Conservation (phyloP, 2,888 invertebrate genomes). For the Copidosoma aretas region DNA sequence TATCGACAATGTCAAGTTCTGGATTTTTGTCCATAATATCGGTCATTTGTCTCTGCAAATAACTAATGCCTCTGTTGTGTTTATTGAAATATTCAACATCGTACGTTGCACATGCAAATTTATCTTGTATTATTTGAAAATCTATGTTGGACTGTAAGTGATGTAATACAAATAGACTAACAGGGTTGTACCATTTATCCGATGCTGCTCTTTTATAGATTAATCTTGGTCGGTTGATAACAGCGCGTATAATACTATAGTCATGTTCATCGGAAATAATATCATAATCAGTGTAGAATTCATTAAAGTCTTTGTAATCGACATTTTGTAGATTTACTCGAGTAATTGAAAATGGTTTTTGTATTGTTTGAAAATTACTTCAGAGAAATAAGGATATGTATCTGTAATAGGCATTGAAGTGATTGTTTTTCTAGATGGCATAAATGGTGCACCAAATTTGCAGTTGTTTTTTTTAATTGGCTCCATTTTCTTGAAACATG, state of each 20-base stretch:
- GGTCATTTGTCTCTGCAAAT: slow-evolving; percentile 44
- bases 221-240: slow-evolving; percentile 42
- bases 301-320: slow-evolving; percentile 40
- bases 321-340: slow-evolving; percentile 39
- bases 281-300: slow-evolving; percentile 41
- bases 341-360: slow-evolving; percentile 28
- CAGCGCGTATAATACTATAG: slow-evolving; percentile 44
- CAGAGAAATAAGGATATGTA: slow-evolving; percentile 26
- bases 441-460: slow-evolving; percentile 49
- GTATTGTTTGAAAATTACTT: slow-evolving; percentile 7
- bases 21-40: slow-evolving; percentile 51
- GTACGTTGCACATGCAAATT: slow-evolving; percentile 44
- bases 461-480: slow-evolving; percentile 42
- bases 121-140: slow-evolving; percentile 30
- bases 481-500: slow-evolving; percentile 15
- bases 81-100: slow-evolving; percentile 45
- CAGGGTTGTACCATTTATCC: slow-evolving; percentile 45
- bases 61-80: slow-evolving; percentile 45
- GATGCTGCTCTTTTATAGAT: slow-evolving; percentile 39
- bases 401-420: slow-evolving; percentile 45
- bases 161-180: slow-evolving; percentile 45
- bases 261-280: slow-evolving; percentile 48
- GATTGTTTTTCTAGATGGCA: slow-evolving; percentile 39
- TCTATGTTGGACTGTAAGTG: slow-evolving; percentile 42
- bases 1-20: too few species aligned